phyloP scores from a whole-genome alignment of 2,888 invertebrate species.

The Iselma pallidipennis region DNA sequence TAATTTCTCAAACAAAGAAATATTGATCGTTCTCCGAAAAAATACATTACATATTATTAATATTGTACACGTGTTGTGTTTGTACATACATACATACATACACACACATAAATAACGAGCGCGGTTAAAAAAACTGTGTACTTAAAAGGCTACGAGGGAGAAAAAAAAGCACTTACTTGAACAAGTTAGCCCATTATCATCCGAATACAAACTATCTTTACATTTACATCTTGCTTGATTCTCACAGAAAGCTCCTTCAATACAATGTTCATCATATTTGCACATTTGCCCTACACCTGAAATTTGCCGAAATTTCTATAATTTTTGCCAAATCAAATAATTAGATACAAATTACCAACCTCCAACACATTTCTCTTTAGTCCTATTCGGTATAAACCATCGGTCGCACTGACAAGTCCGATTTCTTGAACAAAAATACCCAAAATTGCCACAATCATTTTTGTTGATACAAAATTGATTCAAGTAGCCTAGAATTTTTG shows the following conservation, averaged over 20 bases:
- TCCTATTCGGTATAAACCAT: constrained; percentile 43
- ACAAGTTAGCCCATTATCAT: constrained; percentile 45
- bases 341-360: constrained; percentile 35
- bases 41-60: background rate
- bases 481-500: constrained; percentile 37
- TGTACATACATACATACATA: background rate
- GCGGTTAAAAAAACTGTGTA: background rate
- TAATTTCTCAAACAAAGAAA: background rate
- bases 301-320: constrained; percentile 24
- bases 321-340: too few relatives aligned
- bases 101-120: too few relatives aligned
- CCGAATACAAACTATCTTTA: constrained; percentile 43
- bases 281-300: constrained; percentile 51
- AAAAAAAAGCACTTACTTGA: constrained; percentile 37
- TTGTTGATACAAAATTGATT: constrained; percentile 35
- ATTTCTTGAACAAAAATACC: constrained; percentile 50
- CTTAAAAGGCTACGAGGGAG: background rate
- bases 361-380: constrained; percentile 49
- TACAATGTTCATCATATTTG: constrained; percentile 54
- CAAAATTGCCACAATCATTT: constrained; percentile 48
- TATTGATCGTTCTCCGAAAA: background rate
- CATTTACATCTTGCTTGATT: constrained; percentile 50
- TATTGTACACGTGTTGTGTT: constrained; percentile 4
- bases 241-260: constrained; percentile 53
- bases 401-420: constrained; percentile 49